A percentile compares a stretch with the other conserved stretches of the same genome.
phyloP scores from a whole-genome alignment of 1,140 invertebrate genomes.

The Cotesia glomerata region DNA sequence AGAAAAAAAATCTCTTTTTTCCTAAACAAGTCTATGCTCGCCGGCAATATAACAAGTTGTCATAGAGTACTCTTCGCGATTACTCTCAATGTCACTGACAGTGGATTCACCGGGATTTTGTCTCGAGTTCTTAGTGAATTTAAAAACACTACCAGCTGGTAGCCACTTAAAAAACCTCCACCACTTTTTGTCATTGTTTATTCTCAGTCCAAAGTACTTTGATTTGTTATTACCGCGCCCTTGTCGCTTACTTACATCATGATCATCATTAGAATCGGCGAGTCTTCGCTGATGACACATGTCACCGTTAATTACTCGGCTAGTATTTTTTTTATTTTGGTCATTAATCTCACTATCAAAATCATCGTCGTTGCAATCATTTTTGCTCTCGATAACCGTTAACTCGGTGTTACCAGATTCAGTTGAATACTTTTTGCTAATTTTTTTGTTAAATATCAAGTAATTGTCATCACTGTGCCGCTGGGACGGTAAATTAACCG shows the following conservation, averaged over 20 bases:
- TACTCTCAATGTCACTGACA: constrained; percentile 30
- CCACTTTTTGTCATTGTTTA: constrained; percentile 46
- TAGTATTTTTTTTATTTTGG: too few species aligned
- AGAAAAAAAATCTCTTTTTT: background rate
- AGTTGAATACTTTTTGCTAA: too few species aligned
- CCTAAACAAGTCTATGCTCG: constrained; percentile 47
- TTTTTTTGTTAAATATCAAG: background rate
- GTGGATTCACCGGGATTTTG: constrained; percentile 27
- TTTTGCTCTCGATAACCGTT: too few species aligned
- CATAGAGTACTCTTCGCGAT: constrained; percentile 51
- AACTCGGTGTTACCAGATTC: too few species aligned
- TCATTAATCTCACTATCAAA: too few species aligned
- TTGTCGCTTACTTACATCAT: background rate
- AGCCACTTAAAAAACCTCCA: constrained; percentile 54
- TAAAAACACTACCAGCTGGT: constrained; percentile 43
- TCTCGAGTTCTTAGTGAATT: constrained; percentile 29
- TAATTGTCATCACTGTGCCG: background rate
- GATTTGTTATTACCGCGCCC: background rate
- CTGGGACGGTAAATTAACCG: too few species aligned
- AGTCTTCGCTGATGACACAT: too few species aligned
- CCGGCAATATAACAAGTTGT: constrained; percentile 49
- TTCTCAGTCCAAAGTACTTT: background rate
- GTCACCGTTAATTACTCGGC: too few species aligned
- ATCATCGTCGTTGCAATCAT: too few species aligned
- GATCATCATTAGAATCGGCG: background rate